phyloP scores from a whole-genome alignment of 2,888 invertebrate species.

The Nezara viridula region DNA sequence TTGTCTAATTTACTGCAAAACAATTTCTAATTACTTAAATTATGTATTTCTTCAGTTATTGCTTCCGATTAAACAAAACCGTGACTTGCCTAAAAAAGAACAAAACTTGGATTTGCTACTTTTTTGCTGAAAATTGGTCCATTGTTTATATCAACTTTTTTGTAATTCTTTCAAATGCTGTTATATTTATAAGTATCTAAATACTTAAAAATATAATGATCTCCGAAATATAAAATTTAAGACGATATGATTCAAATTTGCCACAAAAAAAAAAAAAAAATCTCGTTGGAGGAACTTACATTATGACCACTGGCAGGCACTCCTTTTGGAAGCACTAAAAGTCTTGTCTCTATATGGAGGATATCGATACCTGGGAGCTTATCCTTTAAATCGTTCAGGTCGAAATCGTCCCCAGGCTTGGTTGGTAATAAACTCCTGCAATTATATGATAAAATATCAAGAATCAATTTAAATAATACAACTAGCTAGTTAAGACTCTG shows the following conservation, averaged over 20 bases:
- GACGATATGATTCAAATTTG: neutral
- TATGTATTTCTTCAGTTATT: no score
- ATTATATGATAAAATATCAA: neutral
- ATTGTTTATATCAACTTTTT: no score
- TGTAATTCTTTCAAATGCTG: neutral
- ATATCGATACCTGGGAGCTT: constrained; percentile 65
- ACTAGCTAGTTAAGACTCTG: no score
- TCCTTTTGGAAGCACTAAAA: constrained; percentile 66
- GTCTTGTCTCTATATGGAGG: constrained; percentile 65
- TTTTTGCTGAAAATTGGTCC: no score
- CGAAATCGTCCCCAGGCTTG: constrained; percentile 54
- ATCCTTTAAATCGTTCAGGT: constrained; percentile 53
- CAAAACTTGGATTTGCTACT: no score
- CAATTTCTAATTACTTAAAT: no score
- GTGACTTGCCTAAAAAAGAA: no score
- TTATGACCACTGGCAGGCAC: constrained; percentile 66
- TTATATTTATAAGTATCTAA: neutral
- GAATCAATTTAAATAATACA: neutral
- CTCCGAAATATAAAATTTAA: neutral
- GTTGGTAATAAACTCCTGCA: constrained; percentile 60
- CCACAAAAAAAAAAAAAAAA: neutral
- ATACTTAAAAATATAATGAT: neutral
- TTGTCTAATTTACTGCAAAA: no score
- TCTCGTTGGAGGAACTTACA: constrained; percentile 61
- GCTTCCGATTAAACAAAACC: no score